phyloP scores from a whole-genome alignment of 1,140 invertebrate species.

The Lamellibrachia luymesi region DNA sequence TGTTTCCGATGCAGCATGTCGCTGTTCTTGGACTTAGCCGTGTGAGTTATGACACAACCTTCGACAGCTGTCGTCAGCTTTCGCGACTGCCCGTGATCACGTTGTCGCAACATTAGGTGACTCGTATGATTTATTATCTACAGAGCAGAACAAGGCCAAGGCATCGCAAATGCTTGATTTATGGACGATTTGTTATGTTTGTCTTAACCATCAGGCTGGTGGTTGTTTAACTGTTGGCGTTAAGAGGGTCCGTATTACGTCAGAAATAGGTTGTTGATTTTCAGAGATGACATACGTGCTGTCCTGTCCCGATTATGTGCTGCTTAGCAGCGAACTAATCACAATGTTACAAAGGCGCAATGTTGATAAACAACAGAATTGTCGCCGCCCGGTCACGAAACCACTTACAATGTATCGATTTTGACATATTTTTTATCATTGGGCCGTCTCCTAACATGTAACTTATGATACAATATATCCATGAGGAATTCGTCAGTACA shows the following conservation, averaged over 20 bases:
- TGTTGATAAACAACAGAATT: not conserved
- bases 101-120: not conserved
- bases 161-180: not conserved
- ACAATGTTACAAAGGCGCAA: not conserved
- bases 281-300: too few species aligned
- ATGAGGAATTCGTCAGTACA: not conserved
- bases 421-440: not conserved
- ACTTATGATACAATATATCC: not conserved
- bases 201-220: not conserved
- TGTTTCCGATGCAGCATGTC: not conserved
- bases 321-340: not conserved
- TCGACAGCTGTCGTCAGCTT: not conserved
- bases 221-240: not conserved
- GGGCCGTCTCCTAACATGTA: not conserved
- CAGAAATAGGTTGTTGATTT: not conserved
- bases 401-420: not conserved
- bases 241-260: not conserved
- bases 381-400: not conserved
- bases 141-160: not conserved
- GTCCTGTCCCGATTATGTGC: not conserved
- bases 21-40: not conserved
- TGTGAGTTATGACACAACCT: not conserved
- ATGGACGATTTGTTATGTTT: not conserved
- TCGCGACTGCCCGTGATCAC: not conserved
- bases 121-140: not conserved